phyloP scores from a whole-genome alignment of 2,113 vertebrate species.

The Xenopus borealis region DNA sequence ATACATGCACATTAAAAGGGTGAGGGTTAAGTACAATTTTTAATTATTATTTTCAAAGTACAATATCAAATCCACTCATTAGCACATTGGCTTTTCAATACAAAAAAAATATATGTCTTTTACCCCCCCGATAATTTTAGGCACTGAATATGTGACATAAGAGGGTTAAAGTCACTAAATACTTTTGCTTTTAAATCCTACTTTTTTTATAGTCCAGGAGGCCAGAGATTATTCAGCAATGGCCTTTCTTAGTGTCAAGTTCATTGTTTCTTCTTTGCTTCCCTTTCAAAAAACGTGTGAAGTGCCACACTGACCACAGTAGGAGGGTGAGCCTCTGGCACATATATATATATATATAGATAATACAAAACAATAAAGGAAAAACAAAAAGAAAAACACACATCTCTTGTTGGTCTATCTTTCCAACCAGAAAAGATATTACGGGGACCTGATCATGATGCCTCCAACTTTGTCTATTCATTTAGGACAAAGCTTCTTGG shows the following conservation, averaged over 20 bases:
- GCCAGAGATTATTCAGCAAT: slow-evolving; percentile 13
- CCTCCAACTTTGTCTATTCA: not conserved
- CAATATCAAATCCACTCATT: slow-evolving; percentile 33
- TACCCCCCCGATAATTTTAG: slow-evolving; percentile 33
- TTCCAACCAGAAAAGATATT: slow-evolving; percentile 4
- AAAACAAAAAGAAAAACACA: slow-evolving; percentile 7
- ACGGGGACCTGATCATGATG: not conserved
- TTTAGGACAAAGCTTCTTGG: slow-evolving; percentile 1
- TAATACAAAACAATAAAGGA: no score
- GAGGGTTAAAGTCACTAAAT: slow-evolving; percentile 27
- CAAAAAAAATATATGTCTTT: slow-evolving; percentile 38
- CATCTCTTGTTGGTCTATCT: slow-evolving; percentile 24
- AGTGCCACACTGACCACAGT: slow-evolving; percentile 5
- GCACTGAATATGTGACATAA: slow-evolving; percentile 40
- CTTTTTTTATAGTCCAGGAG: slow-evolving; percentile 19
- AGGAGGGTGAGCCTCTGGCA: not conserved
- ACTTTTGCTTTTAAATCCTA: not conserved
- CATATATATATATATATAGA: not conserved
- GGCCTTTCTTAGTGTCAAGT: slow-evolving; percentile 4
- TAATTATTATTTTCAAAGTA: slow-evolving; percentile 31
- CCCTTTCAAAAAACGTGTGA: not conserved
- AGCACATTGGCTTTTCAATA: slow-evolving; percentile 30
- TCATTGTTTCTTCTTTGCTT: slow-evolving; percentile 2
- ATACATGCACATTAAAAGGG: not conserved
- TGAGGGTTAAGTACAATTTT: slow-evolving; percentile 21